These are phyloP conservation scores for Netelia inedita DNA, from an alignment of 2,888 invertebrate genomes.

Conservation along the genomic window DNA sequence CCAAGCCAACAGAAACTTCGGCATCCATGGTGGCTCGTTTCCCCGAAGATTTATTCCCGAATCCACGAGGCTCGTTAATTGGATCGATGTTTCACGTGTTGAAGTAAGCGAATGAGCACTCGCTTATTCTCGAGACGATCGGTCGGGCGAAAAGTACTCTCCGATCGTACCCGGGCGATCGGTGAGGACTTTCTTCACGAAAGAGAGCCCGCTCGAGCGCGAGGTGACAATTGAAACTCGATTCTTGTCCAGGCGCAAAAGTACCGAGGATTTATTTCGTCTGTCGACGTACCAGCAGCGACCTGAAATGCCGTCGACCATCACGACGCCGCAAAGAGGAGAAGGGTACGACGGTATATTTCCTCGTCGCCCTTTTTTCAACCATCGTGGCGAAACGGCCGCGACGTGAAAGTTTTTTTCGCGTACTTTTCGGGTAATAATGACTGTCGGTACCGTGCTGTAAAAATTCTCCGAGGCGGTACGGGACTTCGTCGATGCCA, in stretches of 20 bases:
- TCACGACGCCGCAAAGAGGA: constrained; percentile 41
- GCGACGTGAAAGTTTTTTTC: constrained; percentile 10
- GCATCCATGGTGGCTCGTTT: constrained; percentile 60
- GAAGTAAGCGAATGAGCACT: constrained; percentile 61
- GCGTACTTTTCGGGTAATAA: neutral
- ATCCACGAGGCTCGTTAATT: constrained; percentile 76
- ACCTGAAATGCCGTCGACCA: constrained; percentile 50
- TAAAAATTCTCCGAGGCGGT: constrained; percentile 3
- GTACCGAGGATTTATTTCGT: constrained; percentile 65
- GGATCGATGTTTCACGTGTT: constrained; percentile 72
- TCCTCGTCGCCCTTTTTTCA: constrained; percentile 10
- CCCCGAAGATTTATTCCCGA: constrained; percentile 75
- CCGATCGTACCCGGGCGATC: too few species aligned
- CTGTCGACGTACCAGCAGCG: constrained; percentile 33
- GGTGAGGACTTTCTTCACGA: constrained; percentile 69
- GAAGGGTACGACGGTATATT: constrained; percentile 13
- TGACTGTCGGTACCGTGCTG: neutral
- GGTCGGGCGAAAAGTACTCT: too few species aligned
- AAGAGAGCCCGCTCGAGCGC: constrained; percentile 29
- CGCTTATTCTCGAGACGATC: neutral
- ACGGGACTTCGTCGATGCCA: neutral
- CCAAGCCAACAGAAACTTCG: constrained; percentile 24
- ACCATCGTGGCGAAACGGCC: neutral
- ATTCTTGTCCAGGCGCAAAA: constrained; percentile 56
- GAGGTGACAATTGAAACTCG: constrained; percentile 75